Percentiles rank a stretch among this genome's conserved stretches.
Conservation (phyloP, 1,140 invertebrate genomes). For the Diplogasteroides magnus region DNA sequence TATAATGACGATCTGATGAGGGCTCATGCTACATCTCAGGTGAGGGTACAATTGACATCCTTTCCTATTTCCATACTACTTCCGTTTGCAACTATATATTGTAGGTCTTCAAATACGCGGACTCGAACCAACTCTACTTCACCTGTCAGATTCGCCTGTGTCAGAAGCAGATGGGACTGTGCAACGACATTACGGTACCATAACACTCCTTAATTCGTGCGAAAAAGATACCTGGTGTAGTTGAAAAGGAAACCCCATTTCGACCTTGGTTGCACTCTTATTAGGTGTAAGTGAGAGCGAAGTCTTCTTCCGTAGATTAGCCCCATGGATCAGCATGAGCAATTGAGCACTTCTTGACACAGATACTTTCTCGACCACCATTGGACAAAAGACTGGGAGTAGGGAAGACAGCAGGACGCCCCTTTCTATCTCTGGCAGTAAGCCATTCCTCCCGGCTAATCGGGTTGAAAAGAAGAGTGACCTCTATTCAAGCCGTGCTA, state of each 20-base stretch:
- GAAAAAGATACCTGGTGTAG: constrained; percentile 1
- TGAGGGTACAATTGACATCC: constrained; percentile 5
- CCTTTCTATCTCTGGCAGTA: too few relatives aligned
- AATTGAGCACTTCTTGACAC: background rate
- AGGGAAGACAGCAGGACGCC: too few relatives aligned
- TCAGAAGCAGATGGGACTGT: constrained; percentile 55
- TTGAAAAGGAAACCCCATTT: background rate
- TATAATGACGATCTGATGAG: constrained; percentile 45
- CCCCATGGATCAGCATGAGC: background rate
- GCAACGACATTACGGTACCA: constrained; percentile 48
- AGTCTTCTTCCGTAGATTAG: background rate
- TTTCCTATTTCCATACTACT: too few relatives aligned
- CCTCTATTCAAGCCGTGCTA: too few relatives aligned
- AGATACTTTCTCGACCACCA: too few relatives aligned
- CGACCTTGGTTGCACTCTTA: background rate
- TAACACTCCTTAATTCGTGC: background rate
- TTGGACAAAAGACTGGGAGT: too few relatives aligned
- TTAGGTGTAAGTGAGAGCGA: too few relatives aligned
- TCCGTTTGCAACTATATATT: background rate
- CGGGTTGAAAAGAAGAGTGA: too few relatives aligned
- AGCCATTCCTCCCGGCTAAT: too few relatives aligned
- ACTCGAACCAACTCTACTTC: constrained; percentile 54
- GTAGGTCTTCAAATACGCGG: constrained; percentile 50
- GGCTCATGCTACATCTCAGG: constrained; percentile 50
- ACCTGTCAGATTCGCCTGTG: constrained; percentile 54